phyloP scores from a whole-genome alignment of 2,113 vertebrate genomes.

The Osmerus eperlanus region DNA sequence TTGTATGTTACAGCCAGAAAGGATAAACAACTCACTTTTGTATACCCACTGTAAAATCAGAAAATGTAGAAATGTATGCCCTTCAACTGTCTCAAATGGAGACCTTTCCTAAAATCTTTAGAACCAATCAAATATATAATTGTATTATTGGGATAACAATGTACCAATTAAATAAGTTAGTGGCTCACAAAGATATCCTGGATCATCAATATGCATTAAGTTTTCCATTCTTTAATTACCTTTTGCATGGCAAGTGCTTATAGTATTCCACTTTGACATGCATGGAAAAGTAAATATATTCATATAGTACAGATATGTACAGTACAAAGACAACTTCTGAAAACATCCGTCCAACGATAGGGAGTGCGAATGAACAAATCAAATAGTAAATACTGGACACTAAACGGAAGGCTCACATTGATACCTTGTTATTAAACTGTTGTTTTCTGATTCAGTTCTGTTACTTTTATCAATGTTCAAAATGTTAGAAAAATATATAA shows the following conservation, averaged over 20 bases:
- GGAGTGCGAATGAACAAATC: slow-evolving; percentile 70
- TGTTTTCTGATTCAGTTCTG: slow-evolving; percentile 47
- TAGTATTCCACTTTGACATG: slow-evolving; percentile 78
- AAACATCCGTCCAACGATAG: slow-evolving; percentile 63
- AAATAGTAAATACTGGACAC: slow-evolving; percentile 40
- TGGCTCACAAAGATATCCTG: no score
- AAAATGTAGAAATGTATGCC: no score
- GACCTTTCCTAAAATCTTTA: slow-evolving; percentile 1
- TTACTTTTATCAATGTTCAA: slow-evolving; percentile 13
- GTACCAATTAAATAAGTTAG: no score
- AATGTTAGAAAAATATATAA: slow-evolving; percentile 28
- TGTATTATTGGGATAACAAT: no score
- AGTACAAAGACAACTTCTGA: slow-evolving; percentile 63
- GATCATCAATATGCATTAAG: slow-evolving; percentile 35
- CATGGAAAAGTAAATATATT: slow-evolving; percentile 82
- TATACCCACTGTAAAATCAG: no score
- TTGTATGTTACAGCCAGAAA: no score
- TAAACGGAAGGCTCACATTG: slow-evolving; percentile 48
- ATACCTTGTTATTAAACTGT: slow-evolving; percentile 47
- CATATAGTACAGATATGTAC: slow-evolving; percentile 81
- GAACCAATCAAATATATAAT: not conserved
- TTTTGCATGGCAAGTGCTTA: slow-evolving; percentile 77
- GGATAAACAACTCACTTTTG: no score
- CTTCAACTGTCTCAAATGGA: no score
- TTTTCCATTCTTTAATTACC: slow-evolving; percentile 76